A percentile compares a stretch with the other conserved stretches of the same genome.
Evolutionary conservation across 2,797 vertebrate species (phyloP).

Genomic region (Crenichthys baileyi): DNA sequence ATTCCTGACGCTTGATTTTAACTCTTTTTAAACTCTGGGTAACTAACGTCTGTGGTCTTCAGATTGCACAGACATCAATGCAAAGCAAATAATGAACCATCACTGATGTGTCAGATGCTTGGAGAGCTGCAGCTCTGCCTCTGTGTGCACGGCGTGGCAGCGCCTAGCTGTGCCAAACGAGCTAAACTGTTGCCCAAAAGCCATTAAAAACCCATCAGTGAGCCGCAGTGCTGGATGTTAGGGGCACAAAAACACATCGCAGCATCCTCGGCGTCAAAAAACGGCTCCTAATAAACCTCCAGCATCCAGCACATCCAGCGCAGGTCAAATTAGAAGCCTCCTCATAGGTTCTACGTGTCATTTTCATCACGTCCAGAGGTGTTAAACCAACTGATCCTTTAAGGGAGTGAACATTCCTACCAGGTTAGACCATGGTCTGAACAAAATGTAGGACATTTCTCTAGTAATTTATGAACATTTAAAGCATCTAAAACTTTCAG

Average conservation of each 20-base stretch:
- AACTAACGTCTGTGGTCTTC: background rate
- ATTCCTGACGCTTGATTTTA: background rate
- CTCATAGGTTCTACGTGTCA: background rate
- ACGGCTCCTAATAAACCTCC: background rate
- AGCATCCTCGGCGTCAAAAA: background rate
- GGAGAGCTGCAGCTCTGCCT: background rate
- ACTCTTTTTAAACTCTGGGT: background rate
- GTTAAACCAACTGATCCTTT: background rate
- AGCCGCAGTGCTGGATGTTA: background rate
- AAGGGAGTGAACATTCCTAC: background rate
- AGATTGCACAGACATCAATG: background rate
- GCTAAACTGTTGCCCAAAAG: conserved; percentile 3
- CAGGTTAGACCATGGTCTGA: background rate
- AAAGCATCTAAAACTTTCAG: too few species aligned
- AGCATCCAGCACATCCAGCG: background rate
- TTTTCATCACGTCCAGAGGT: background rate
- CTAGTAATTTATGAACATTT: too few species aligned
- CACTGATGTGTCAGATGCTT: background rate
- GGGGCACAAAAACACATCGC: background rate
- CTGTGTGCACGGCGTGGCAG: background rate
- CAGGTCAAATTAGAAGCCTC: background rate
- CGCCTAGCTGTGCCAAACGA: conserved; percentile 3
- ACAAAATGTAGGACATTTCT: background rate
- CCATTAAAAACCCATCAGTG: conserved; percentile 15
- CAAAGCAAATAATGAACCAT: background rate